phyloP scores from a whole-genome alignment of 2,797 vertebrate species.

The Phylloscopus collybita region DNA sequence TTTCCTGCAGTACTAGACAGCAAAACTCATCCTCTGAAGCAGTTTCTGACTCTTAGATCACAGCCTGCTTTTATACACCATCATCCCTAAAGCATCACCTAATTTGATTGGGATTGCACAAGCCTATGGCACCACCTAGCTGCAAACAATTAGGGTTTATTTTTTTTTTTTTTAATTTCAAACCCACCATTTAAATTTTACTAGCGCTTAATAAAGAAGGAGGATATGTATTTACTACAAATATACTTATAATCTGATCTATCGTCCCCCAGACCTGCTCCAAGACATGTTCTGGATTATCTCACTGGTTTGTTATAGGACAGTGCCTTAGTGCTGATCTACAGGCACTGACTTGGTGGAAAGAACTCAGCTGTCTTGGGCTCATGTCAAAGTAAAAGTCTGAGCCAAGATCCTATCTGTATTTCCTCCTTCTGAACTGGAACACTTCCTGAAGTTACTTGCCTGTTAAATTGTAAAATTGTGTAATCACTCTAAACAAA shows the following conservation, averaged over 20 bases:
- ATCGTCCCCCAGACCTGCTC: not conserved
- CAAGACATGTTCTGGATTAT: not conserved
- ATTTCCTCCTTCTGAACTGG: not conserved
- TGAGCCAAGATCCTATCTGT: not conserved
- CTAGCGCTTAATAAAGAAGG: not conserved
- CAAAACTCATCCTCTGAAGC: not conserved
- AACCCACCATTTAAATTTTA: not conserved
- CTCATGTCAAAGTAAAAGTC: not conserved
- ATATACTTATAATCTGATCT: not conserved
- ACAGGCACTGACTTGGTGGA: not conserved
- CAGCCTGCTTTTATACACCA: not conserved
- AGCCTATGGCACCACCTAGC: slow-evolving; percentile 65
- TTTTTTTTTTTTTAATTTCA: not conserved
- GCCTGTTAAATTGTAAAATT: not conserved
- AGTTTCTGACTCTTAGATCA: not conserved
- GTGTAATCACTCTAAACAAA: not conserved
- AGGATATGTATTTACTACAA: not conserved
- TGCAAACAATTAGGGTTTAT: not conserved
- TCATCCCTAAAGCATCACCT: not conserved
- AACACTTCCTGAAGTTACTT: not conserved
- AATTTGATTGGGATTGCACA: not conserved
- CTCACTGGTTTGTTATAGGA: not conserved
- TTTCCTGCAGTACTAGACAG: not conserved
- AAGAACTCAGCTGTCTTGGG: not conserved
- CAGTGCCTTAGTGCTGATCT: not conserved